These are phyloP conservation scores for Achroia grisella DNA, from an alignment of 1,140 invertebrate genomes.

Conservation along the genomic window DNA sequence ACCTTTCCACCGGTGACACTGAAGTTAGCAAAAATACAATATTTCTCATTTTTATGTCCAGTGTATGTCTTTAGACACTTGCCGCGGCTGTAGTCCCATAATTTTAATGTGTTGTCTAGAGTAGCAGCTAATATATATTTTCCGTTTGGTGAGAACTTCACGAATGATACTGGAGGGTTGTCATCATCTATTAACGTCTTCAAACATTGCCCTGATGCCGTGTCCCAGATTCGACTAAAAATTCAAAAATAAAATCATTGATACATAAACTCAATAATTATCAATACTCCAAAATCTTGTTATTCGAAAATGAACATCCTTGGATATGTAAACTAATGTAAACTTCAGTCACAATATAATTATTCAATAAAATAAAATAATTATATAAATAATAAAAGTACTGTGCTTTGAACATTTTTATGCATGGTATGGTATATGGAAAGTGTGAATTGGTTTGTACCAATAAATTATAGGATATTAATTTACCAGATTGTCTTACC, in stretches of 20 bases:
- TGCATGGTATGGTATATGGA: too few relatives aligned
- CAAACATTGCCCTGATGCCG: slow-evolving; percentile 98
- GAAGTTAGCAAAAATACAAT: slow-evolving; percentile 99
- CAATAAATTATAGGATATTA: neutral
- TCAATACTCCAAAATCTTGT: too few relatives aligned
- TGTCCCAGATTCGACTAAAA: slow-evolving; percentile 99
- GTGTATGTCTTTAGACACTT: slow-evolving; percentile 98
- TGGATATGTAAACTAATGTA: too few relatives aligned
- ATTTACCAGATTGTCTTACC: slow-evolving; percentile 80
- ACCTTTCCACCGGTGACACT: slow-evolving; percentile 99
- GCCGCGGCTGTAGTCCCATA: slow-evolving; percentile 99
- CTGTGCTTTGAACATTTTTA: too few relatives aligned
- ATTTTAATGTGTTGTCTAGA: slow-evolving; percentile 97
- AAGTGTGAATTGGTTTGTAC: too few relatives aligned
- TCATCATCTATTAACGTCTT: slow-evolving; percentile 99
- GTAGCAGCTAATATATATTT: slow-evolving; percentile 99
- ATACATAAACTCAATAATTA: too few relatives aligned
- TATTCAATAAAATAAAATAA: too few relatives aligned
- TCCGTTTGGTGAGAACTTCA: slow-evolving; percentile 99
- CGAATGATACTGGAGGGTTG: slow-evolving; percentile 99
- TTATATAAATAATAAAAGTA: too few relatives aligned
- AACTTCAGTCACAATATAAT: too few relatives aligned
- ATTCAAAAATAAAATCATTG: slow-evolving; percentile 14
- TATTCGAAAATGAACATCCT: too few relatives aligned
- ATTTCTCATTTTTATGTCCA: slow-evolving; percentile 99